Evolutionary conservation across 1,140 invertebrate species (phyloP).

Genomic region (Galleria mellonella): DNA sequence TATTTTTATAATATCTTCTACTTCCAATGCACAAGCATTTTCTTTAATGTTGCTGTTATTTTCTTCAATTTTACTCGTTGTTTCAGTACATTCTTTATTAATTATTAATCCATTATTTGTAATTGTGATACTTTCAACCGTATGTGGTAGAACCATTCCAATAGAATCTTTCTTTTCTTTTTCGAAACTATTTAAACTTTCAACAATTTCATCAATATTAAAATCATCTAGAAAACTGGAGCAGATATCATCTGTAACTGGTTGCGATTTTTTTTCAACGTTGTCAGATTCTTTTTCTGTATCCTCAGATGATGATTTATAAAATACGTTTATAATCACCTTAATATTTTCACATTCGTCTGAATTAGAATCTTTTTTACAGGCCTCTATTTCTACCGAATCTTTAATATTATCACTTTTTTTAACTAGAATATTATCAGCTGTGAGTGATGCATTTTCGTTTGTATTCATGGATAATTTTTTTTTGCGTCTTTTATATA

Average conservation of each 20-base stretch:
- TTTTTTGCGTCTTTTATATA: no score
- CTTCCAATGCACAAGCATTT: no score
- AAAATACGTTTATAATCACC: constrained; percentile 20
- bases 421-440: background rate
- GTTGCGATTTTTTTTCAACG: background rate
- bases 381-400: constrained; percentile 6
- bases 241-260: constrained; percentile 23
- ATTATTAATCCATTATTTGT: background rate
- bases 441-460: background rate
- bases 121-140: no score
- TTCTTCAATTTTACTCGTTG: no score
- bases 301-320: constrained; percentile 10
- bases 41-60: no score
- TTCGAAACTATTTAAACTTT: constrained; percentile 19
- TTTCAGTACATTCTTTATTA: background rate
- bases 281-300: constrained; percentile 1
- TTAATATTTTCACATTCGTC: constrained; percentile 11
- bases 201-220: constrained; percentile 46
- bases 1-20: no score
- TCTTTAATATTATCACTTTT: background rate
- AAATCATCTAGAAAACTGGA: constrained; percentile 43
- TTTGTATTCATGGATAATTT: no score
- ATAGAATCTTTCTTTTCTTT: no score
- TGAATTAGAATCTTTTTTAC: constrained; percentile 3
- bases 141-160: no score